These are phyloP conservation scores for Labeo calbasu DNA, from an alignment of 2,797 vertebrate genomes.

Conservation along the genomic window DNA sequence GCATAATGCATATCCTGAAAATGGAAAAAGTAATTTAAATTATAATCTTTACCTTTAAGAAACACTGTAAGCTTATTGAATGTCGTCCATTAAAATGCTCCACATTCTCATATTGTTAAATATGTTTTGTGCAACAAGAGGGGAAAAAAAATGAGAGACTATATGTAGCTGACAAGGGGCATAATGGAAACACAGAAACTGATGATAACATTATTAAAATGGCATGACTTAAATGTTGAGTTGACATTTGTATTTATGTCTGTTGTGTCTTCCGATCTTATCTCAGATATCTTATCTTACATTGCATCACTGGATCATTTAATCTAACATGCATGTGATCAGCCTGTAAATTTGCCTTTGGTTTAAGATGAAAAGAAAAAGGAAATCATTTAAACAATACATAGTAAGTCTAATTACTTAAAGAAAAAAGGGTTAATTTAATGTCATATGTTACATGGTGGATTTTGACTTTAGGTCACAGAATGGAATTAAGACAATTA, in stretches of 20 bases:
- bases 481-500: background rate
- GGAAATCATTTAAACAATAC: background rate
- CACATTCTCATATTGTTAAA: background rate
- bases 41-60: background rate
- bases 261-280: background rate
- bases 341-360: background rate
- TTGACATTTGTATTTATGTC: background rate
- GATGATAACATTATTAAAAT: slow-evolving; percentile 7
- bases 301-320: background rate
- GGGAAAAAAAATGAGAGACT: background rate
- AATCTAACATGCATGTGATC: background rate
- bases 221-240: background rate
- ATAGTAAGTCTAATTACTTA: background rate
- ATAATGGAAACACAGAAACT: background rate
- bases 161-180: background rate
- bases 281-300: background rate
- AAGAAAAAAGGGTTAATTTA: background rate
- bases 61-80: background rate
- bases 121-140: background rate
- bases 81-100: background rate
- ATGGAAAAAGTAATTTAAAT: background rate
- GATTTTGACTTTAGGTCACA: background rate
- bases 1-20: background rate
- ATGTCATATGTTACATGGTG: background rate
- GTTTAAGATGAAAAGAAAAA: background rate